Percentiles rank a stretch among this genome's conserved stretches.
phyloP scores from a whole-genome alignment of 2,797 vertebrate species.

The Enteromius trimaculatus region DNA sequence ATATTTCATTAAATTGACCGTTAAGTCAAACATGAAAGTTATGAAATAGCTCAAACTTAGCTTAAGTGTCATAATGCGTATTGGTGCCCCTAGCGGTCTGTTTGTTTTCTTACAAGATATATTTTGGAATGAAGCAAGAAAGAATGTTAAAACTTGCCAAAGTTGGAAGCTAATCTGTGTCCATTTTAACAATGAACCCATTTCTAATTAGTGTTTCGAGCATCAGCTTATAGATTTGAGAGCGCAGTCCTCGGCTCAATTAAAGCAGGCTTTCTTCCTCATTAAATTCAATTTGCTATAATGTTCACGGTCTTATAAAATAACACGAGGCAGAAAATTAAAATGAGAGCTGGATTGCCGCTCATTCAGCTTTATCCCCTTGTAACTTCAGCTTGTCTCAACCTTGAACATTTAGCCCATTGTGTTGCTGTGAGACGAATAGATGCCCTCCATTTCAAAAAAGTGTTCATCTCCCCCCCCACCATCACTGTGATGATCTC shows the following conservation, averaged over 20 bases:
- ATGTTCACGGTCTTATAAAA: slow-evolving; percentile 51
- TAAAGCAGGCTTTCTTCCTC: slow-evolving; percentile 41
- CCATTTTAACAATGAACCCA: slow-evolving; percentile 56
- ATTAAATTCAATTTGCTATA: slow-evolving; percentile 55
- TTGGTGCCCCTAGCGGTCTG: neutral
- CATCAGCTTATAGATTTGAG: slow-evolving; percentile 42
- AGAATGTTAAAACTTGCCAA: neutral
- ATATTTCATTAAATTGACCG: neutral
- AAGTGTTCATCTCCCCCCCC: neutral
- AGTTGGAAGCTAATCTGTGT: slow-evolving; percentile 30
- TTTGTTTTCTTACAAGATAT: neutral
- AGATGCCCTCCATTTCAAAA: slow-evolving; percentile 7
- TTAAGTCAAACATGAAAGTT: neutral
- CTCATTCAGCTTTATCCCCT: slow-evolving; percentile 18
- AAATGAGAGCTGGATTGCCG: slow-evolving; percentile 47
- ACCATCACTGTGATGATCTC: slow-evolving; percentile 6
- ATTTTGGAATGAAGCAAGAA: neutral
- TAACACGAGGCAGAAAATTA: slow-evolving; percentile 45
- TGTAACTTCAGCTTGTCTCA: slow-evolving; percentile 17
- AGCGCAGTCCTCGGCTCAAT: slow-evolving; percentile 34
- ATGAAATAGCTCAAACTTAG: neutral
- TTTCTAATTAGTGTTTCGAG: slow-evolving; percentile 62
- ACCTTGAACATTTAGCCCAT: slow-evolving; percentile 3
- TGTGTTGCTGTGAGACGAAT: neutral
- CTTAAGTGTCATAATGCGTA: neutral